phyloP scores from a whole-genome alignment of 2,797 vertebrate species.

The Enteromius treurensis region DNA sequence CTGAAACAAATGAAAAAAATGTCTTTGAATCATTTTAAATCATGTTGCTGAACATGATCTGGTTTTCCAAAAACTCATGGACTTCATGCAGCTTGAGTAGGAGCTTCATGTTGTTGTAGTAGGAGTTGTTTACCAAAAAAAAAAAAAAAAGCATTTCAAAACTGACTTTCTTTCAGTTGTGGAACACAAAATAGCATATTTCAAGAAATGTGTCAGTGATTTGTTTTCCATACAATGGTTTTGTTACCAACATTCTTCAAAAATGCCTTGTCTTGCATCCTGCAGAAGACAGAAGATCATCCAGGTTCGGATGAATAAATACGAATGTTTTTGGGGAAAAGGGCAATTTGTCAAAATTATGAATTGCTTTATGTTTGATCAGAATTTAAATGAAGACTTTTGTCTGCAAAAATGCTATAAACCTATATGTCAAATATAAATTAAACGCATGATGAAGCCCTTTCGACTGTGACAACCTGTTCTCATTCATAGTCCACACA shows the following conservation, averaged over 20 bases:
- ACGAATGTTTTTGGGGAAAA: background rate
- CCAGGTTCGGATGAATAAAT: background rate
- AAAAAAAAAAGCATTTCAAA: background rate
- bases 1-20: too few species aligned
- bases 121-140: background rate
- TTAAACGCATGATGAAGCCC: background rate
- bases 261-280: background rate
- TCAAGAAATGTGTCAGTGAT: background rate
- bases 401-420: conserved; percentile 17
- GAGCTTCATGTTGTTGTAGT: background rate
- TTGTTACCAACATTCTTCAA: background rate
- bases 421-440: conserved; percentile 27
- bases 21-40: background rate
- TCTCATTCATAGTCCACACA: conserved; percentile 21
- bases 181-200: background rate
- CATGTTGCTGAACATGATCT: background rate
- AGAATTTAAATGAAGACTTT: conserved; percentile 45
- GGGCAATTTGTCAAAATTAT: background rate
- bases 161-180: background rate
- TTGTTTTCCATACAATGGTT: background rate
- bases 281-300: background rate
- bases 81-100: background rate
- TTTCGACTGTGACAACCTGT: conserved; percentile 30
- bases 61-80: background rate
- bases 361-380: conserved; percentile 48